Base-by-base conservation (phyloP, 2,113 vertebrate species). In the Ctenodactylus gundi region DNA sequence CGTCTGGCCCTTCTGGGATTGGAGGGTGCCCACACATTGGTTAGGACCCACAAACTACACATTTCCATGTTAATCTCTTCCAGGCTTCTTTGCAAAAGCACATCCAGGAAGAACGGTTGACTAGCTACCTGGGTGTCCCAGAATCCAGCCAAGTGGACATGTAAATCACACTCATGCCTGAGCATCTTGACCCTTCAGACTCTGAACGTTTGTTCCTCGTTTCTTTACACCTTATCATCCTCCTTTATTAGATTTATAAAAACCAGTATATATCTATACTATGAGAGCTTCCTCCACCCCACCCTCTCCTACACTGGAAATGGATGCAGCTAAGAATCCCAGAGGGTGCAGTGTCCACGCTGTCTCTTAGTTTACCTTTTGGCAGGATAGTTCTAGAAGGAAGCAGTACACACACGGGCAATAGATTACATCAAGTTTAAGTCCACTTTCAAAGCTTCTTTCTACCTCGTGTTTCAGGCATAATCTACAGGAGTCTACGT, bases 331-430 rank as follows among this genome's bases (percentile, higher is more conserved):
- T 17, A 27, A 81, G 55, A 81, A 72, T 31, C 60, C n/a, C 85
- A n/a, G 36, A 21, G 72, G 58, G 11, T 0, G 0, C 10, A 67
- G 13, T 65, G 25, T 44, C 67, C 75, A 83, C 57, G 72, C 92
- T 5, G 1, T 76, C 8, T 1, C 53, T 34, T 41, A 91, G 44
- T 25, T 46, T 55, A 62, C 27, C 62, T 82, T 87, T 95, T 92
- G 94, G 53, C 89, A 94, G 57, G 85, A 76, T 64, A 70, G 77
- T 44, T 91, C 34, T 31, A 81, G 91, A 13, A 94, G 76, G 75
- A 96, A 73, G 72, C 86, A 88, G 6, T 65, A 46, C 65, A 70
- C 6, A 36, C 17, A 6, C 60, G 49, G 77, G 85, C 46, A 89
- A 76, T 31, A 90, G 91, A 70, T 77, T 55, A 41, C 27, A 58